Conservation (phyloP, 2,888 invertebrate genomes). For the Glaucopsyche alexis region DNA sequence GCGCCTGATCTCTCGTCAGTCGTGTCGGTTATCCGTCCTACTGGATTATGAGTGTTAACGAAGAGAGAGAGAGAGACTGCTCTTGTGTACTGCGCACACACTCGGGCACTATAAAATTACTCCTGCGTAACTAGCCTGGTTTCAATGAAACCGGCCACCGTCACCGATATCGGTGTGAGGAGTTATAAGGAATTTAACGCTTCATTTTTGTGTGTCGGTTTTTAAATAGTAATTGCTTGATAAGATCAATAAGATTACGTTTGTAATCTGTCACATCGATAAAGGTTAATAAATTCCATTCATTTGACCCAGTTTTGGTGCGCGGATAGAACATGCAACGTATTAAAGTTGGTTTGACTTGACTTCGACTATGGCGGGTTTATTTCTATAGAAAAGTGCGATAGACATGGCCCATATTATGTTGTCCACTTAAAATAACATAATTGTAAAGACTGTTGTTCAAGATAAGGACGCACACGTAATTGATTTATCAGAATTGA, state of each 20-base stretch:
- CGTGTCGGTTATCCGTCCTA: no score
- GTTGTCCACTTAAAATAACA: neutral
- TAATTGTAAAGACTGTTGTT: neutral
- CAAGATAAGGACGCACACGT: neutral
- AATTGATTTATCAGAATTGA: slow-evolving; percentile 9
- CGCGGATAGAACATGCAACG: neutral
- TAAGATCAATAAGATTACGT: slow-evolving; percentile 15
- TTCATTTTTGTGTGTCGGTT: neutral
- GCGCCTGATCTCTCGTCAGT: no score
- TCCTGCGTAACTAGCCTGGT: no score
- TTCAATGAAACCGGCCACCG: no score
- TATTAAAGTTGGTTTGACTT: neutral
- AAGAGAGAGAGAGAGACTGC: no score
- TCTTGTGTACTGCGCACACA: no score
- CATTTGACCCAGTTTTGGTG: neutral
- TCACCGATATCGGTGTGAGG: no score
- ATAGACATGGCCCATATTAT: neutral
- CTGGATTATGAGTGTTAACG: no score
- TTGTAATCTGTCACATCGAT: slow-evolving; percentile 1
- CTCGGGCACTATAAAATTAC: no score
- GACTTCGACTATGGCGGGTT: neutral
- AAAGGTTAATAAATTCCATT: neutral
- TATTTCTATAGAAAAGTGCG: neutral
- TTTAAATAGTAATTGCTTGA: neutral
- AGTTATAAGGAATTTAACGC: no score